Evolutionary conservation across 2,797 vertebrate species (phyloP).

Genomic region (Protonibea diacanthus): DNA sequence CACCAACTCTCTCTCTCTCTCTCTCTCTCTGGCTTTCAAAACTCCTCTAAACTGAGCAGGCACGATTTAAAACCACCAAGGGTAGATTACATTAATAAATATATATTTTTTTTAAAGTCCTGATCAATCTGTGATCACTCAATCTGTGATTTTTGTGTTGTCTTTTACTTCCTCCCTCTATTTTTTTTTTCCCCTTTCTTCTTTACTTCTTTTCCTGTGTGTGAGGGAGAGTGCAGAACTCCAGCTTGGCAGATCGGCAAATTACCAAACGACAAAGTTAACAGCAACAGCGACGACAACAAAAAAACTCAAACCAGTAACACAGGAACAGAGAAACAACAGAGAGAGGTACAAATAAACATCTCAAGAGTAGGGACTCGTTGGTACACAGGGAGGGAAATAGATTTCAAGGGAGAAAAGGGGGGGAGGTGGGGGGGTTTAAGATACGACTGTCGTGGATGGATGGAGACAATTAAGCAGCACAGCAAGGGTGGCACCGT

Average conservation of each 20-base stretch:
- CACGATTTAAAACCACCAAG: conserved; percentile 76
- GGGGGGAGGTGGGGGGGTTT: not conserved
- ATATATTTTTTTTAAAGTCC: conserved; percentile 59
- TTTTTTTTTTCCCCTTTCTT: conserved; percentile 55
- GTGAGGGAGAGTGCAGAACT: conserved; percentile 83
- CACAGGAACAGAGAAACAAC: conserved; percentile 71
- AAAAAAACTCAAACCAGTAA: conserved; percentile 75
- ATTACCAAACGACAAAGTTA: conserved; percentile 71
- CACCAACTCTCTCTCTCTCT: conserved; percentile 34
- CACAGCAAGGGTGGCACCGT: conserved; percentile 69
- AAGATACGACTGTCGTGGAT: conserved; percentile 59
- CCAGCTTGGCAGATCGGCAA: conserved; percentile 82
- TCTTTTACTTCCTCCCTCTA: conserved; percentile 55
- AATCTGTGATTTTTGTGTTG: conserved; percentile 58
- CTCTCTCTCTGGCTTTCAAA: conserved; percentile 33
- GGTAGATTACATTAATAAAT: conserved; percentile 72
- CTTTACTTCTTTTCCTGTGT: conserved; percentile 25
- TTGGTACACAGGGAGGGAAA: conserved; percentile 22
- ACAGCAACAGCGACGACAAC: conserved; percentile 70
- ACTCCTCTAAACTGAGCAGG: conserved; percentile 73
- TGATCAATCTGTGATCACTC: conserved; percentile 61
- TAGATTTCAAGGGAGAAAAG: not conserved
- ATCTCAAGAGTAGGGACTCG: conserved; percentile 62
- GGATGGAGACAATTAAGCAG: conserved; percentile 72
- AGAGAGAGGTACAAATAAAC: conserved; percentile 75